Evolutionary conservation across 2,888 invertebrate species (phyloP), one percentile per base, ranked within the genome.

Genomic region (Aphrophora alni): DNA sequence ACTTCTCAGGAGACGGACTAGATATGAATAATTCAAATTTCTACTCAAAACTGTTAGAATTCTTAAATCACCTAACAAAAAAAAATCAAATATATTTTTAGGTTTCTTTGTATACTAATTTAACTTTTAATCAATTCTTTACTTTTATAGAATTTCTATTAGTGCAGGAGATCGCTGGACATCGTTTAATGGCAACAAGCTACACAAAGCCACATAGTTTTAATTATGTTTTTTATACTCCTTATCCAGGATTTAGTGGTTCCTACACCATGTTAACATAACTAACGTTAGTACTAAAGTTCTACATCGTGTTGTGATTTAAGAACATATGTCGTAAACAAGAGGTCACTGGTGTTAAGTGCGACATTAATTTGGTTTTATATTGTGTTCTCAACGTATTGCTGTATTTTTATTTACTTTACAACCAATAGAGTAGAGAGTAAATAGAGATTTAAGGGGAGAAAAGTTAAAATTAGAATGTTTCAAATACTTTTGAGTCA

Each of bases 271-370:
- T 59, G 59, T 59, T 59, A 21, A 59, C 59, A 59, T 59, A 59
- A 59, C 59, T 59, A 59, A 59, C 12, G 12, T 59, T 21, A 59
- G 59, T 59, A 59, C 59, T 59, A 59, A 59, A 59, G 59, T 59
- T 21, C 21, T 21, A 59, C 59, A 59, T 59, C 59, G 59, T 59
- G 59, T 59, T 21, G 59, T 59, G 21, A 59, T 59, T 59, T 59
- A n/a, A 59, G 59, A 59, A 59, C 59, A 59, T 59, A 59, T 59
- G 59, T 59, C 59, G 59, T 59, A 59, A 59, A 59, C 59, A 59
- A 59, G 59, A 21, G 59, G 59, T 59, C 59, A 59, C 2, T 21
- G 59, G 59, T 59, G 59, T 21, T 59, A 59, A 59, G 21, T 21
- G 21, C 21, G 21, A 59, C 59, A 21, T 59, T 59, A 59, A n/a